phyloP scores from a whole-genome alignment of 2,113 vertebrate species.

The Chrysemys picta region DNA sequence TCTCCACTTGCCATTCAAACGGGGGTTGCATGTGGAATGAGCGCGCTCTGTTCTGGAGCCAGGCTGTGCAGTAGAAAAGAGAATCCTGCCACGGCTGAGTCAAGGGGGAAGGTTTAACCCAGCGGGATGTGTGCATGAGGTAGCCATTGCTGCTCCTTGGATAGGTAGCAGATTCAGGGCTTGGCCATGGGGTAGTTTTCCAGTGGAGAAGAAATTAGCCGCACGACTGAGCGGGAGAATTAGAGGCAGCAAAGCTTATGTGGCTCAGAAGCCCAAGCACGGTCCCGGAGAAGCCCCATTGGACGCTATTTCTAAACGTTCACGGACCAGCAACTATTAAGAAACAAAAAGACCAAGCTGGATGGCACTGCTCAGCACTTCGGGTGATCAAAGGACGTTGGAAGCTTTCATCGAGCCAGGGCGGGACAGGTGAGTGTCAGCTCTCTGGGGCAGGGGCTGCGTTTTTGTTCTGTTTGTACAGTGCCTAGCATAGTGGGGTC shows the following conservation, averaged over 20 bases:
- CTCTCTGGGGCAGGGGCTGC: not conserved
- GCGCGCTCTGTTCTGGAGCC: not conserved
- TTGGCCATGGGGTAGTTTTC: not conserved
- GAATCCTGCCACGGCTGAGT: not conserved
- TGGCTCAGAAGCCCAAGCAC: not conserved
- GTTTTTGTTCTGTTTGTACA: not conserved
- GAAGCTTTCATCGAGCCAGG: not conserved
- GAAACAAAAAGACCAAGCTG: not conserved
- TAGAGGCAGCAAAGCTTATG: not conserved
- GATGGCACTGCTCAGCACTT: not conserved
- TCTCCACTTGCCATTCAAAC: not conserved
- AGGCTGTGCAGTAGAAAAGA: not conserved
- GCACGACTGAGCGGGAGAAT: not conserved
- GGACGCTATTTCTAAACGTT: not conserved
- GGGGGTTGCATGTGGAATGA: not conserved
- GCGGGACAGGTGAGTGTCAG: not conserved
- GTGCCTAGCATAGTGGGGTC: not conserved
- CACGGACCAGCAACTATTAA: not conserved
- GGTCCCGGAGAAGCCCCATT: not conserved
- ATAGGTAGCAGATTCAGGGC: not conserved
- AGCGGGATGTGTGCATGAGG: not conserved
- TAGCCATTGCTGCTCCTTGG: not conserved
- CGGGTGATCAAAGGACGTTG: not conserved
- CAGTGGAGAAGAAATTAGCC: not conserved
- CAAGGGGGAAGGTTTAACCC: not conserved